A percentile compares a stretch with the other conserved stretches of the same genome.
phyloP scores from a whole-genome alignment of 2,113 vertebrate species.

The Manacus vitellinus region DNA sequence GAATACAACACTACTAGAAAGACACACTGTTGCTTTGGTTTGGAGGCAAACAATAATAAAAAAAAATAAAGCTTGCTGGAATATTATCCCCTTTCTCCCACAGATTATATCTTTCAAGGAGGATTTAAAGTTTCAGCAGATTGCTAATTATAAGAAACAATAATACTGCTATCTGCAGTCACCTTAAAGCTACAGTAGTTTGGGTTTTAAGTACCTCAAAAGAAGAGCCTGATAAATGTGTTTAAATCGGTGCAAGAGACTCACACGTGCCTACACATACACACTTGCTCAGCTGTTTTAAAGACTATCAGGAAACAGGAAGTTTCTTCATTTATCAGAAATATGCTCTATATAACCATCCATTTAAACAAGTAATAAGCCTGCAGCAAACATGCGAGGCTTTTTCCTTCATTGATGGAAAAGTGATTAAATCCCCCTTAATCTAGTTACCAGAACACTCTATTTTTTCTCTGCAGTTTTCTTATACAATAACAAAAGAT shows the following conservation, averaged over 20 bases:
- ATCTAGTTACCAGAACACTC: neutral
- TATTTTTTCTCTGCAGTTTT: neutral
- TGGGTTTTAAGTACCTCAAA: neutral
- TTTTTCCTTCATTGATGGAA: neutral
- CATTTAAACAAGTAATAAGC: neutral
- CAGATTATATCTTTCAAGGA: neutral
- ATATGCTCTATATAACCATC: neutral
- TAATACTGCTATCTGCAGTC: constrained; percentile 20
- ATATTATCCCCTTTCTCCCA: neutral
- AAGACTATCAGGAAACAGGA: neutral
- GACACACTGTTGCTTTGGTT: neutral
- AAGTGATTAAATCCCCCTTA: constrained; percentile 11
- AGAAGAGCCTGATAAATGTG: neutral
- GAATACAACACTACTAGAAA: neutral
- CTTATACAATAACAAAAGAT: neutral
- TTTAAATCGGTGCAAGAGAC: neutral
- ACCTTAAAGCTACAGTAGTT: constrained; percentile 40
- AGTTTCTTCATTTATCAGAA: constrained; percentile 19
- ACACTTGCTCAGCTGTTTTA: neutral
- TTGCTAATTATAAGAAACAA: constrained; percentile 35
- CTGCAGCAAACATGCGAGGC: neutral
- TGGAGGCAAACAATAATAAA: neutral
- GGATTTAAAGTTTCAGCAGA: constrained; percentile 60
- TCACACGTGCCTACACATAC: neutral
- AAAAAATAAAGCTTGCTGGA: neutral